Evolutionary conservation across 2,888 invertebrate genomes (phyloP).

Genomic region (Melanostoma scalare): DNA sequence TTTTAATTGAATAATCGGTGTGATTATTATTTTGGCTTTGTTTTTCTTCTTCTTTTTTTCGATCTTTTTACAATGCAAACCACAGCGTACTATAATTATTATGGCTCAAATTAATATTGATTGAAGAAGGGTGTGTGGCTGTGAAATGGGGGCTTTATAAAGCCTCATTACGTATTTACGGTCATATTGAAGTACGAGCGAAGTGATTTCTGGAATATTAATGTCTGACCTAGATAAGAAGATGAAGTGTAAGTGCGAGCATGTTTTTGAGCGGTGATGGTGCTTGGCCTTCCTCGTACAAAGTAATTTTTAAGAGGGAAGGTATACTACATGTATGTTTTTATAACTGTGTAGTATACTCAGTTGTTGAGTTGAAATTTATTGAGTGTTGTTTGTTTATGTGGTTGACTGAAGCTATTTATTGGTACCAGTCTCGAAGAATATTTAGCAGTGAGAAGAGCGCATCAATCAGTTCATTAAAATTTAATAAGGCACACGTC

Average conservation of each 20-base stretch:
- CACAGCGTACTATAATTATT: conserved; percentile 10
- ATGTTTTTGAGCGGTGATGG: not conserved
- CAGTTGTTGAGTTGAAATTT: too few species aligned
- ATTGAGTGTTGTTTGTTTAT: too few species aligned
- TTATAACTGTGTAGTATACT: too few species aligned
- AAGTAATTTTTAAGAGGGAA: too few species aligned
- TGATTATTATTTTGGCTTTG: conserved; percentile 32
- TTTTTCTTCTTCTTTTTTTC: conserved; percentile 7
- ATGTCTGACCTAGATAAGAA: conserved; percentile 23
- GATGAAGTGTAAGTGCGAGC: conserved; percentile 3
- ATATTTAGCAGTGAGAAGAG: too few species aligned
- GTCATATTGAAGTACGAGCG: not conserved
- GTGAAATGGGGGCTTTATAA: too few species aligned
- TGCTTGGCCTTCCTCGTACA: not conserved
- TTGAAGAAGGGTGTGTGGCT: conserved; percentile 5
- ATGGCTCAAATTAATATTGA: conserved; percentile 42
- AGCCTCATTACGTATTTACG: not conserved
- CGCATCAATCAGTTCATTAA: too few species aligned
- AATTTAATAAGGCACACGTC: too few species aligned
- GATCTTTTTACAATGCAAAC: conserved; percentile 21
- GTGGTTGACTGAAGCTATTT: too few species aligned
- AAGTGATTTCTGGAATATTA: conserved; percentile 7
- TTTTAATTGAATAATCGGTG: conserved; percentile 57
- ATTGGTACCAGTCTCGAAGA: too few species aligned
- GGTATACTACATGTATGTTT: too few species aligned